A percentile compares a stretch with the other conserved stretches of the same genome.
Conservation (phyloP, 2,888 invertebrate species). For the Xestia ashworthii region DNA sequence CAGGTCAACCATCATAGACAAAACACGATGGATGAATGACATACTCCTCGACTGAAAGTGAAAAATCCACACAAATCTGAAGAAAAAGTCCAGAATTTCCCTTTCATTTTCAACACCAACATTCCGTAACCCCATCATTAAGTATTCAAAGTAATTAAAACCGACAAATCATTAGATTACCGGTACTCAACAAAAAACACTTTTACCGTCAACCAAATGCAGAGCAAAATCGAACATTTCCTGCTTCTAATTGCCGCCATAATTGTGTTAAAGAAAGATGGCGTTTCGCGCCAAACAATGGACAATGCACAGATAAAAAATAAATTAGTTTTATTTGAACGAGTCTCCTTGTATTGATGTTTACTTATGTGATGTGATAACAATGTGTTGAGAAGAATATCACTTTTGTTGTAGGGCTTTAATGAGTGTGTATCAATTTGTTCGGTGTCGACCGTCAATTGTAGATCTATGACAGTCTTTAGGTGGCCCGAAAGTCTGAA, state of each 20-base stretch:
- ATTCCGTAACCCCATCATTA: neutral
- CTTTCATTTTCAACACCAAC: constrained; percentile 21
- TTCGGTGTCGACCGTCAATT: neutral
- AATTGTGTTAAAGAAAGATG: constrained; percentile 64
- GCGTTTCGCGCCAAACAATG: constrained; percentile 70
- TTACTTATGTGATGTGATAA: constrained; percentile 60
- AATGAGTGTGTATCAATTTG: constrained; percentile 1
- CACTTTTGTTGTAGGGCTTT: constrained; percentile 21
- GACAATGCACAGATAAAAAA: constrained; percentile 68
- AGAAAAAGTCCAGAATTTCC: constrained; percentile 4
- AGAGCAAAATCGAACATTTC: constrained; percentile 64
- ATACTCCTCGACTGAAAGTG: neutral
- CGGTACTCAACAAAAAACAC: constrained; percentile 45
- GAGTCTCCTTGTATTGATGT: constrained; percentile 51
- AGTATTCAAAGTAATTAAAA: constrained; percentile 9
- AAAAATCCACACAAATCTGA: neutral
- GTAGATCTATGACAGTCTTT: too few species aligned
- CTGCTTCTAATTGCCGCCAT: constrained; percentile 65
- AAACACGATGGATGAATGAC: neutral
- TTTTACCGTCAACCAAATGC: constrained; percentile 64
- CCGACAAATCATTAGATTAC: constrained; percentile 41
- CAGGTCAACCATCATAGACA: neutral
- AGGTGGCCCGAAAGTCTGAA: too few species aligned
- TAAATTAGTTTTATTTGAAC: constrained; percentile 67
- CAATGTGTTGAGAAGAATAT: constrained; percentile 62